A percentile compares a stretch with the other conserved stretches of the same genome.
These are phyloP conservation scores for Bambusicola thoracicus DNA, from an alignment of 2,113 vertebrate genomes.

Conservation along the genomic window DNA sequence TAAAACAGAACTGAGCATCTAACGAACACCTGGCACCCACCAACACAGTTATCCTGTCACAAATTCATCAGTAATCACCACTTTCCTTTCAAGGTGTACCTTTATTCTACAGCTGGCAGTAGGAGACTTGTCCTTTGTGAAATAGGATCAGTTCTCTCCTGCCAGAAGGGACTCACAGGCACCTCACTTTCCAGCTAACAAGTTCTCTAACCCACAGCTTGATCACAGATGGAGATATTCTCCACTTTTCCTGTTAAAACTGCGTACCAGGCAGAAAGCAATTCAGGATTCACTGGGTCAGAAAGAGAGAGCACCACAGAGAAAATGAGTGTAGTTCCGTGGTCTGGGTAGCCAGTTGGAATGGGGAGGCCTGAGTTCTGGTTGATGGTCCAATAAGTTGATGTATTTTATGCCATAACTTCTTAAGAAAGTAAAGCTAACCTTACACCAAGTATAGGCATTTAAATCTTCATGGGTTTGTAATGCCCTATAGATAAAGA, in stretches of 20 bases:
- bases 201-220: not conserved
- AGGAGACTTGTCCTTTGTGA: not conserved
- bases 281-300: slow-evolving; percentile 9
- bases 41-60: not conserved
- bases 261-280: not conserved
- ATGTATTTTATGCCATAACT: not conserved
- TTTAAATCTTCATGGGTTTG: not conserved
- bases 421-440: not conserved
- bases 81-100: not conserved
- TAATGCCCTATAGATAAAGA: not conserved
- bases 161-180: not conserved
- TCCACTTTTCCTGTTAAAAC: not conserved
- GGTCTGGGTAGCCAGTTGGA: not conserved
- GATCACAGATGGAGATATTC: not conserved
- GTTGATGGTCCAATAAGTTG: not conserved
- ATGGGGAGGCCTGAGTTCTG: not conserved
- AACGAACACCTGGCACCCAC: not conserved
- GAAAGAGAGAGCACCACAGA: slow-evolving; percentile 11
- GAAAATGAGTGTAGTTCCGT: not conserved
- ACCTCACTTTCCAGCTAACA: not conserved
- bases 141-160: not conserved
- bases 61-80: not conserved
- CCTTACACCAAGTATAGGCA: not conserved
- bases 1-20: not conserved
- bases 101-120: not conserved